Percentiles rank a stretch among this genome's conserved stretches.
Conservation (phyloP, 2,113 vertebrate genomes). For the Pagrus major region DNA sequence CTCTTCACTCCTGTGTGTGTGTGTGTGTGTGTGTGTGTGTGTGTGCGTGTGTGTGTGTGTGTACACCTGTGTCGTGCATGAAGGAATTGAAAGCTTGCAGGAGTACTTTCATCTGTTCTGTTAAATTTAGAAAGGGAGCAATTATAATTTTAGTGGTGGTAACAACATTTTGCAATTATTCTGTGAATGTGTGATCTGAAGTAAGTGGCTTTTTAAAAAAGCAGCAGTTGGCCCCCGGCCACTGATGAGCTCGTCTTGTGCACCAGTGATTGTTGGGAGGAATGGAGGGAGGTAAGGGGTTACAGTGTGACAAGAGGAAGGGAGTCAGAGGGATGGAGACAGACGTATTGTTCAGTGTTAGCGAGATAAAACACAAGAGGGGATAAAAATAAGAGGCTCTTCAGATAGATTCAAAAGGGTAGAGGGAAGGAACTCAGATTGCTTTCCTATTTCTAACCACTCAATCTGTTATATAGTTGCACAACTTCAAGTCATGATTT, state of each 20-base stretch:
- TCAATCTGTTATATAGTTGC: not conserved
- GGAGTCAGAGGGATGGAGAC: slow-evolving; percentile 1
- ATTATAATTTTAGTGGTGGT: slow-evolving; percentile 66
- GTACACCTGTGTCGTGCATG: not conserved
- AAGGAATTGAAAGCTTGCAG: slow-evolving; percentile 53
- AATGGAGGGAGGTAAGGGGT: slow-evolving; percentile 2
- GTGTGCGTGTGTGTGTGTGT: slow-evolving; percentile 22
- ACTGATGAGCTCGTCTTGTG: slow-evolving; percentile 4
- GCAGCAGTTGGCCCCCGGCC: slow-evolving; percentile 26
- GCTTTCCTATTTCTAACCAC: not conserved
- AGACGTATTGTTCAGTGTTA: slow-evolving; percentile 1
- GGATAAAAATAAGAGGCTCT: slow-evolving; percentile 6
- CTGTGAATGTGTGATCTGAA: slow-evolving; percentile 43
- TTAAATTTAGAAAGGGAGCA: slow-evolving; percentile 59
- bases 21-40: slow-evolving; percentile 20
- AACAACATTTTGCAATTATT: slow-evolving; percentile 66
- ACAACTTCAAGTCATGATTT: not conserved
- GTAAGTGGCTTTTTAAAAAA: slow-evolving; percentile 49
- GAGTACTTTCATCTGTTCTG: slow-evolving; percentile 63
- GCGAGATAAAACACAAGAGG: not conserved
- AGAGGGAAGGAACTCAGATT: not conserved
- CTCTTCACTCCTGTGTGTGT: slow-evolving; percentile 11
- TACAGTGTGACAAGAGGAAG: not conserved
- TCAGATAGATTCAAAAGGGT: not conserved
- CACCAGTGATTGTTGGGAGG: not conserved